A percentile compares a stretch with the other conserved stretches of the same genome.
Conservation (phyloP, 2,797 vertebrate genomes). For the Sebastiscus tertius region DNA sequence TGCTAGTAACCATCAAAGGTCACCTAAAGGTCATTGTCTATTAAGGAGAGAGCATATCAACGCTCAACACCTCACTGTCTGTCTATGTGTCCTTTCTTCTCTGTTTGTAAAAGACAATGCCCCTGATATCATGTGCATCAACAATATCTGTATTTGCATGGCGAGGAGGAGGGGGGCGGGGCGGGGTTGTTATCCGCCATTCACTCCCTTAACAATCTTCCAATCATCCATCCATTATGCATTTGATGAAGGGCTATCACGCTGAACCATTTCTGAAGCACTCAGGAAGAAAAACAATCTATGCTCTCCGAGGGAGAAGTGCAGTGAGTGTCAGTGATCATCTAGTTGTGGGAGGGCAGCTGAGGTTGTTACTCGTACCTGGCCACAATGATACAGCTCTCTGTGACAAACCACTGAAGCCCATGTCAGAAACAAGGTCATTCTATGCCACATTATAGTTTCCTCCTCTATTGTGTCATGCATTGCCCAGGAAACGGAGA, state of each 20-base stretch:
- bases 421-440: slow-evolving; percentile 65
- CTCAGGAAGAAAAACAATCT: slow-evolving; percentile 71
- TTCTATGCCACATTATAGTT: slow-evolving; percentile 57
- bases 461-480: slow-evolving; percentile 52
- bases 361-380: slow-evolving; percentile 49
- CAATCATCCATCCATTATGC: slow-evolving; percentile 63
- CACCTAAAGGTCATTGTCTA: slow-evolving; percentile 52
- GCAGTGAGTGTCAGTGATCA: slow-evolving; percentile 57
- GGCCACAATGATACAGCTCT: slow-evolving; percentile 62
- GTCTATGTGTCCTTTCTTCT: slow-evolving; percentile 13
- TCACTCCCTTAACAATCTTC: slow-evolving; percentile 43
- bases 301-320: slow-evolving; percentile 58
- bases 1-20: slow-evolving; percentile 44
- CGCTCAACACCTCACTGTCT: slow-evolving; percentile 25
- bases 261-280: slow-evolving; percentile 74
- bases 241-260: slow-evolving; percentile 80
- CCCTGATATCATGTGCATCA: slow-evolving; percentile 39
- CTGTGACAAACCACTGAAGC: slow-evolving; percentile 71
- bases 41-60: slow-evolving; percentile 38
- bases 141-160: slow-evolving; percentile 44
- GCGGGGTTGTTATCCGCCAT: background rate
- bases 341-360: slow-evolving; percentile 48
- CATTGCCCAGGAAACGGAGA: slow-evolving; percentile 44
- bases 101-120: slow-evolving; percentile 39
- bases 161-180: background rate